Conservation (phyloP, 1,140 invertebrate genomes). For the Metopolophium dirhodum region DNA sequence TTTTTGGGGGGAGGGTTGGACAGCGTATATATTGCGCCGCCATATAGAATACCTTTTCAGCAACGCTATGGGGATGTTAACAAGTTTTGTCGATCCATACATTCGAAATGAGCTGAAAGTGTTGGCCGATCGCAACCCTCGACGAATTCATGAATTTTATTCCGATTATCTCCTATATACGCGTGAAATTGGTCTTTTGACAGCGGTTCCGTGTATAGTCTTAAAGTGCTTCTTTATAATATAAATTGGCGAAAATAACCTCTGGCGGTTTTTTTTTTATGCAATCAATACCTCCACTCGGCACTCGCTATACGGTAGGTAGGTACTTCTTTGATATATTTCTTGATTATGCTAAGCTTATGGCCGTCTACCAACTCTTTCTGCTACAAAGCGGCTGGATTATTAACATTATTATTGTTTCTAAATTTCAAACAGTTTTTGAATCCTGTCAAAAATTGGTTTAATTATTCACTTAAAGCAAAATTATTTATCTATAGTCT, state of each 20-base stretch:
- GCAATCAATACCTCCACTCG: conserved; percentile 4
- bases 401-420: background rate
- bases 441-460: background rate
- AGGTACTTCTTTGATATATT: background rate
- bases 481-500: background rate
- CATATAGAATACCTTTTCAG: background rate
- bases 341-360: background rate
- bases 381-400: background rate
- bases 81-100: conserved; percentile 57
- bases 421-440: background rate
- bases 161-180: background rate
- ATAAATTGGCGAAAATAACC: conserved; percentile 36
- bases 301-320: background rate
- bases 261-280: background rate
- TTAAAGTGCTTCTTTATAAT: conserved; percentile 25
- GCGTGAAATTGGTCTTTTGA: conserved; percentile 49
- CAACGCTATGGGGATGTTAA: conserved; percentile 26
- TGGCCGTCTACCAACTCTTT: background rate
- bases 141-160: conserved; percentile 44
- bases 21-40: background rate
- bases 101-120: conserved; percentile 48
- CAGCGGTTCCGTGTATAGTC: background rate
- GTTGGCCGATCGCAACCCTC: conserved; percentile 12
- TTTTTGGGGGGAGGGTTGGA: background rate
- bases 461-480: background rate